A percentile compares a stretch with the other conserved stretches of the same genome.
phyloP scores from a whole-genome alignment of 1,140 invertebrate genomes.

The Diploscapter pachys region DNA sequence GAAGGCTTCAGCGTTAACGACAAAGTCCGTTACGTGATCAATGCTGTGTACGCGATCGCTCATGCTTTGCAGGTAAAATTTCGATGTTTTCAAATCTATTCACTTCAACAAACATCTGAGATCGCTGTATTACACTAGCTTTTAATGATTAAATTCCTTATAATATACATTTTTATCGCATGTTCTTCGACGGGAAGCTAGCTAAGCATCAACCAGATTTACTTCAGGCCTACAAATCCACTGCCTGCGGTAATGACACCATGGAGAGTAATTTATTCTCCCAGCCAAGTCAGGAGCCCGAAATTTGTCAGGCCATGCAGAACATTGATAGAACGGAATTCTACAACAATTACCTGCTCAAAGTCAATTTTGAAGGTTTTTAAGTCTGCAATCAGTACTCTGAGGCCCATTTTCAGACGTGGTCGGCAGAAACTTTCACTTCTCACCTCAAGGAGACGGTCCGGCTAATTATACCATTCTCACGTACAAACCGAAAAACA shows the following conservation, averaged over 20 bases:
- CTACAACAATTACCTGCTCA: conserved; percentile 68
- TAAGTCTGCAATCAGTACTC: not conserved
- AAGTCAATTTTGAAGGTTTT: conserved; percentile 67
- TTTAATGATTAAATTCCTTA: too few species aligned
- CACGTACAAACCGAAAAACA: conserved; percentile 70
- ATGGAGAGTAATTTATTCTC: conserved; percentile 59
- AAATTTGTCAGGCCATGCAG: conserved; percentile 68
- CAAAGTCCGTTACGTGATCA: conserved; percentile 82
- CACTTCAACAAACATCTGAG: too few species aligned
- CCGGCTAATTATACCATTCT: conserved; percentile 69
- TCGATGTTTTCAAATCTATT: too few species aligned
- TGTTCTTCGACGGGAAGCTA: too few species aligned
- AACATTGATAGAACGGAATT: conserved; percentile 71
- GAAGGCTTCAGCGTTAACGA: conserved; percentile 69
- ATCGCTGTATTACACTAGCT: too few species aligned
- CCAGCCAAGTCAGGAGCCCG: conserved; percentile 61
- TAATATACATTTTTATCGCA: too few species aligned
- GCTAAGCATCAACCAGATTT: conserved; percentile 3
- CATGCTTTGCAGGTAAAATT: conserved; percentile 70
- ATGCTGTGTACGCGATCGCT: conserved; percentile 83
- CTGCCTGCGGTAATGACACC: conserved; percentile 61
- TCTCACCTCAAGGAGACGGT: conserved; percentile 69
- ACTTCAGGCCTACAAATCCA: conserved; percentile 62
- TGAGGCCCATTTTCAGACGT: conserved; percentile 66
- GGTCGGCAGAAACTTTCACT: conserved; percentile 67